phyloP scores from a whole-genome alignment of 2,113 vertebrate genomes.

The Cephalopterus ornatus region DNA sequence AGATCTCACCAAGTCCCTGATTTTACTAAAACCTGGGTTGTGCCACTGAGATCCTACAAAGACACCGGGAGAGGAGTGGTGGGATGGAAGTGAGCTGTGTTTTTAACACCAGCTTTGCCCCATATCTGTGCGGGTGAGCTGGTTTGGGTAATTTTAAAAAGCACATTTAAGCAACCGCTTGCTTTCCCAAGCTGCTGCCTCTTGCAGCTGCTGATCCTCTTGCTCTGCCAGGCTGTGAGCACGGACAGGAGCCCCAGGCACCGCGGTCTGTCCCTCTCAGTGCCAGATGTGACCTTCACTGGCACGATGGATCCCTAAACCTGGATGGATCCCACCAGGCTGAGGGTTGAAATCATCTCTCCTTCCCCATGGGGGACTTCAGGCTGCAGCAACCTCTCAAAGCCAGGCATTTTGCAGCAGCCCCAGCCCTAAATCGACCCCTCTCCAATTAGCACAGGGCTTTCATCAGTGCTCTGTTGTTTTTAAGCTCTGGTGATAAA shows the following conservation, averaged over 20 bases:
- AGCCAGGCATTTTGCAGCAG: neutral
- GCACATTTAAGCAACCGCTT: neutral
- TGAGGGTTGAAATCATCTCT: neutral
- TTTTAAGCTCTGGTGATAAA: neutral
- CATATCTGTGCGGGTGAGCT: neutral
- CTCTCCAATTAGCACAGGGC: neutral
- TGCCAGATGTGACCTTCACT: neutral
- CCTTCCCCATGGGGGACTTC: neutral
- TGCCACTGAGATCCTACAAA: neutral
- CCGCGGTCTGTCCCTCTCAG: accelerated
- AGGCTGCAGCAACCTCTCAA: neutral
- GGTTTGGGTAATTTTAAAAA: neutral
- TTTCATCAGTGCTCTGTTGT: neutral
- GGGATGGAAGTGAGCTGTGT: accelerated
- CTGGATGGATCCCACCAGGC: neutral
- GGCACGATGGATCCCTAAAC: neutral
- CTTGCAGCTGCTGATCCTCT: neutral
- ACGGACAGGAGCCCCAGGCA: neutral
- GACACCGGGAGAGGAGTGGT: accelerated
- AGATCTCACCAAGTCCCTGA: neutral
- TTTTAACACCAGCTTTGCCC: neutral
- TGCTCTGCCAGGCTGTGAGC: neutral
- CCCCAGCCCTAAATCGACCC: neutral
- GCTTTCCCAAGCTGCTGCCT: neutral
- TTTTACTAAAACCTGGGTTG: neutral